Percentiles rank a stretch among this genome's conserved stretches.
phyloP scores from a whole-genome alignment of 2,797 vertebrate species.

The Basileuterus tristriatus region DNA sequence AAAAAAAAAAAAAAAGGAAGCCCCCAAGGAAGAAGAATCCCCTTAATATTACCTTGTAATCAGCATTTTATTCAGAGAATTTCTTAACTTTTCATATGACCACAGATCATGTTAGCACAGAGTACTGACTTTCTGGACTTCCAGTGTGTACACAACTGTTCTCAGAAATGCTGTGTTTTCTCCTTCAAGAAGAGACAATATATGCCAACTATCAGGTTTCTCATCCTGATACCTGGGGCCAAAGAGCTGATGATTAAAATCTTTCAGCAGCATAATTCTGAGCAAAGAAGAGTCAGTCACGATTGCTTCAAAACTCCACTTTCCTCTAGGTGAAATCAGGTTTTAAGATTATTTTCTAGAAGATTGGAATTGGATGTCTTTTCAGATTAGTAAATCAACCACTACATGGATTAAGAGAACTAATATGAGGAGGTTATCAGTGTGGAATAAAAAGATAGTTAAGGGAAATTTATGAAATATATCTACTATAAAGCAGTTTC shows the following conservation, averaged over 20 bases:
- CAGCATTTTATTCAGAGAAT: not conserved
- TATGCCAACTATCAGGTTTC: not conserved
- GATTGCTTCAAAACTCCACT: not conserved
- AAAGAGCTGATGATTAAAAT: not conserved
- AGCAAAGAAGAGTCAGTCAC: not conserved
- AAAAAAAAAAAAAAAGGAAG: not conserved
- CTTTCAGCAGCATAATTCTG: not conserved
- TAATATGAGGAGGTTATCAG: not conserved
- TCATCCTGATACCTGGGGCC: not conserved
- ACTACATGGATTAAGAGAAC: not conserved
- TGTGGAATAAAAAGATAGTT: not conserved
- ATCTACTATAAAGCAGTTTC: not conserved
- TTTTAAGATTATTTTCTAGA: not conserved
- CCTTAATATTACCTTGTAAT: not conserved
- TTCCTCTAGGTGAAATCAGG: not conserved
- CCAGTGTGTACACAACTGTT: not conserved
- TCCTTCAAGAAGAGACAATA: not conserved
- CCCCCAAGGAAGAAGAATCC: not conserved
- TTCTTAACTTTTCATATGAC: not conserved
- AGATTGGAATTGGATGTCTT: not conserved
- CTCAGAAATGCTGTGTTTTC: not conserved
- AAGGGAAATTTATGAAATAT: not conserved
- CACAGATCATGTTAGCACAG: not conserved
- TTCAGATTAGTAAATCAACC: not conserved
- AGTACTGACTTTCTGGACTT: not conserved